These are phyloP conservation scores for Gymnocheta viridis DNA, from an alignment of 2,888 invertebrate genomes.

Conservation along the genomic window DNA sequence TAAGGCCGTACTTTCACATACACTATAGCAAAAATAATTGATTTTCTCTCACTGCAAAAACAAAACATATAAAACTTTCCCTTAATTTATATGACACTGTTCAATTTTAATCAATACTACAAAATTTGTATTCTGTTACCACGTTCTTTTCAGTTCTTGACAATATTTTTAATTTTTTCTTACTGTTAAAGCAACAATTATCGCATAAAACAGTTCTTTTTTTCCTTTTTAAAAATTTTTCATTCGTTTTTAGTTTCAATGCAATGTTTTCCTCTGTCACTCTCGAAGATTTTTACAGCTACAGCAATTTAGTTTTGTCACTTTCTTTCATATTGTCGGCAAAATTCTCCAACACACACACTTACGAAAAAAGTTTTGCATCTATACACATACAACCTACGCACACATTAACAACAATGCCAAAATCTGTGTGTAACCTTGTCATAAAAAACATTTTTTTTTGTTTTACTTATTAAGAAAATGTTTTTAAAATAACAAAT, in stretches of 20 bases:
- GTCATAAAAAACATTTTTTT: slow-evolving; percentile 50
- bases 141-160: not conserved
- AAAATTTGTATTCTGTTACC: not conserved
- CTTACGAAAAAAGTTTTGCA: slow-evolving; percentile 26
- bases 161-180: not conserved
- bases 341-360: slow-evolving; percentile 62
- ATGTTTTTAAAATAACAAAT: not conserved
- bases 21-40: slow-evolving; percentile 57
- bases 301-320: slow-evolving; percentile 49
- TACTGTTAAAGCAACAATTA: slow-evolving; percentile 58
- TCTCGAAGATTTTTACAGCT: not conserved
- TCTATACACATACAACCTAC: slow-evolving; percentile 41
- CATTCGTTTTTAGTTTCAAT: slow-evolving; percentile 25
- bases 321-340: slow-evolving; percentile 68
- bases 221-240: slow-evolving; percentile 47
- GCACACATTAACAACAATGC: slow-evolving; percentile 63
- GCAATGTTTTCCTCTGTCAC: slow-evolving; percentile 37
- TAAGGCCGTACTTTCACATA: slow-evolving; percentile 47
- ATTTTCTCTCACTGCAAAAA: slow-evolving; percentile 68
- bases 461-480: slow-evolving; percentile 14
- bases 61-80: slow-evolving; percentile 61
- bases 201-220: slow-evolving; percentile 38
- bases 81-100: slow-evolving; percentile 39
- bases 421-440: slow-evolving; percentile 68
- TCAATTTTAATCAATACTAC: not conserved